Evolutionary conservation across 2,113 vertebrate species (phyloP).

Genomic region (Nanger granti): DNA sequence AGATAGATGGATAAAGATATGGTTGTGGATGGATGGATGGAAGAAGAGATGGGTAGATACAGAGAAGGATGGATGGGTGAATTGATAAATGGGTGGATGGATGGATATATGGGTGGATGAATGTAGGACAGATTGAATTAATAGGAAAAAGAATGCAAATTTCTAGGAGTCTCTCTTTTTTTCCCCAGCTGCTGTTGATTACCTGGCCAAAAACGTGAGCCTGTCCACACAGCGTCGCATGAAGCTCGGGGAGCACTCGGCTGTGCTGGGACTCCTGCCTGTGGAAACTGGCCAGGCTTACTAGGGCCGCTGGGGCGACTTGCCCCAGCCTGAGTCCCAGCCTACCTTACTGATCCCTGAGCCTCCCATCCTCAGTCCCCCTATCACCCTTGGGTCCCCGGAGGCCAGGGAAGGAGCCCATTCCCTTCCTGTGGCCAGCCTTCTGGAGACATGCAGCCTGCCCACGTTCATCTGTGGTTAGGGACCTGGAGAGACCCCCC

Average conservation of each 20-base stretch:
- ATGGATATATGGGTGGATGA: background rate
- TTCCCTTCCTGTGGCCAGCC: background rate
- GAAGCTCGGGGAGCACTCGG: slow-evolving; percentile 98
- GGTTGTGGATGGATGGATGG: no score
- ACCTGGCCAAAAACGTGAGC: slow-evolving; percentile 98
- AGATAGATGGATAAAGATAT: no score
- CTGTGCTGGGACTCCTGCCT: slow-evolving; percentile 96
- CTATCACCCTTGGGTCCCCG: background rate
- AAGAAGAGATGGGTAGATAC: no score
- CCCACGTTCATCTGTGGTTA: background rate
- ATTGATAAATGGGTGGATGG: accelerated
- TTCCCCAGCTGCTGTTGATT: slow-evolving; percentile 90
- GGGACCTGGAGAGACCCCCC: background rate
- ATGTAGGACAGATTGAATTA: background rate
- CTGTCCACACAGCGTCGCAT: slow-evolving; percentile 97
- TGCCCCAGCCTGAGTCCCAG: background rate
- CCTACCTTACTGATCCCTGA: background rate
- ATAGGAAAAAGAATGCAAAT: background rate
- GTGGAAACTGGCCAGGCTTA: slow-evolving; percentile 99
- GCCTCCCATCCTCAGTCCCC: slow-evolving; percentile 18
- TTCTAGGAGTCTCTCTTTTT: slow-evolving; percentile 31
- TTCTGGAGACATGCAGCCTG: background rate
- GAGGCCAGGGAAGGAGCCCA: slow-evolving; percentile 5
- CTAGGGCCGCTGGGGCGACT: slow-evolving; percentile 70
- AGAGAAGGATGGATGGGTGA: background rate